These are phyloP conservation scores for Jordanella pulchra DNA, from an alignment of 2,797 vertebrate species.

Conservation along the genomic window DNA sequence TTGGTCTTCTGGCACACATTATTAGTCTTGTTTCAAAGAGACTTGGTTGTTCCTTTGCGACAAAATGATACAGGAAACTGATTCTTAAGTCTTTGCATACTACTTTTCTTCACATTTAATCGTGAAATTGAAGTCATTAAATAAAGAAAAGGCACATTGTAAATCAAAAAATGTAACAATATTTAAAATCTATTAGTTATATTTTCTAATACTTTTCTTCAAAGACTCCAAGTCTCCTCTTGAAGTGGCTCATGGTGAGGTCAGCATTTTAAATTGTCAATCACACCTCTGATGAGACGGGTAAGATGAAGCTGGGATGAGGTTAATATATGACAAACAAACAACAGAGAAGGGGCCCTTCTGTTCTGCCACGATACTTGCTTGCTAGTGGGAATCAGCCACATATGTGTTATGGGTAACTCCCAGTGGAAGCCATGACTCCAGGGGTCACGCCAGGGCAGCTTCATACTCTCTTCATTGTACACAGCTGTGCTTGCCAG, in stretches of 20 bases:
- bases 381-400: constrained; percentile 70
- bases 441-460: constrained; percentile 68
- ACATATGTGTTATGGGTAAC: constrained; percentile 81
- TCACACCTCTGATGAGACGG: constrained; percentile 71
- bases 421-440: constrained; percentile 68
- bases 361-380: constrained; percentile 70
- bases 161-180: background rate
- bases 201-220: background rate
- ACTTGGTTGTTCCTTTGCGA: constrained; percentile 9
- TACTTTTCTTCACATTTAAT: background rate
- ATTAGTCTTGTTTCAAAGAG: constrained; percentile 39
- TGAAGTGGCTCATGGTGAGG: constrained; percentile 27
- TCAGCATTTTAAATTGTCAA: constrained; percentile 69
- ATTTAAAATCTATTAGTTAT: background rate
- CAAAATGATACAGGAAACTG: constrained; percentile 19
- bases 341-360: constrained; percentile 73
- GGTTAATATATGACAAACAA: constrained; percentile 83
- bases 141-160: too few relatives aligned
- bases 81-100: background rate
- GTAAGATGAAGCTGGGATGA: constrained; percentile 55
- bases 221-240: background rate
- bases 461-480: constrained; percentile 73
- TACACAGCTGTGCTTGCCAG: constrained; percentile 76
- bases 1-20: constrained; percentile 59
- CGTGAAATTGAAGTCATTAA: background rate